Conservation (phyloP, 2,113 vertebrate genomes). For the Ibidorhyncha struthersii region DNA sequence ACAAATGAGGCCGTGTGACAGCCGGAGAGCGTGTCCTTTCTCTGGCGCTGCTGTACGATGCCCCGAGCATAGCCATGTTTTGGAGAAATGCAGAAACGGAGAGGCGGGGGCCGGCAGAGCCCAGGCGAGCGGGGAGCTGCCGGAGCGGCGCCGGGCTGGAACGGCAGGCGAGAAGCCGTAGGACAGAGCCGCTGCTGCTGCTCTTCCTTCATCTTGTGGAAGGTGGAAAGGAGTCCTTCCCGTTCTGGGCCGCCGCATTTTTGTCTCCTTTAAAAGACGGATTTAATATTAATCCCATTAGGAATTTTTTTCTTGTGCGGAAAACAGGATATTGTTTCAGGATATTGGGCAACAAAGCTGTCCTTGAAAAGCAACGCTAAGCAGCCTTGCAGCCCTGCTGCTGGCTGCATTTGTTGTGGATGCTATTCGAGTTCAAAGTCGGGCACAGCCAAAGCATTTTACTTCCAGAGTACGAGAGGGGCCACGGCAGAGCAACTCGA, state of each 20-base stretch:
- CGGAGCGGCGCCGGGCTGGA: background rate
- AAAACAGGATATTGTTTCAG: conserved; percentile 67
- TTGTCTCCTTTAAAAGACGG: conserved; percentile 8
- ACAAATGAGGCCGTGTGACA: background rate
- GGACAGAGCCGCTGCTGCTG: background rate
- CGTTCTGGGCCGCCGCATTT: background rate
- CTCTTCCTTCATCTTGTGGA: background rate
- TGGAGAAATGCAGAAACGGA: background rate
- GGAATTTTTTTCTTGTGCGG: conserved; percentile 41
- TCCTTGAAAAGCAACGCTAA: conserved; percentile 35
- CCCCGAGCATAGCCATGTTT: background rate
- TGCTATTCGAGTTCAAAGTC: background rate
- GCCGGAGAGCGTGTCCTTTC: background rate
- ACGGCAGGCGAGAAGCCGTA: background rate
- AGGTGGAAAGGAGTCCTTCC: background rate
- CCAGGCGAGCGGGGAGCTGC: background rate
- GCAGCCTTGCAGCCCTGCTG: background rate
- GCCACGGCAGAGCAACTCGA: background rate
- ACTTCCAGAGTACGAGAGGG: background rate
- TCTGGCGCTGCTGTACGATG: background rate
- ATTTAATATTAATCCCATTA: conserved; percentile 64
- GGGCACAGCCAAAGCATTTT: background rate
- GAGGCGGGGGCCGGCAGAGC: background rate
- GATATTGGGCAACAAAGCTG: conserved; percentile 62
- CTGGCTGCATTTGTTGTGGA: background rate